Conservation (phyloP, 2,888 invertebrate genomes). For the Lasioglossum pauxillum region DNA sequence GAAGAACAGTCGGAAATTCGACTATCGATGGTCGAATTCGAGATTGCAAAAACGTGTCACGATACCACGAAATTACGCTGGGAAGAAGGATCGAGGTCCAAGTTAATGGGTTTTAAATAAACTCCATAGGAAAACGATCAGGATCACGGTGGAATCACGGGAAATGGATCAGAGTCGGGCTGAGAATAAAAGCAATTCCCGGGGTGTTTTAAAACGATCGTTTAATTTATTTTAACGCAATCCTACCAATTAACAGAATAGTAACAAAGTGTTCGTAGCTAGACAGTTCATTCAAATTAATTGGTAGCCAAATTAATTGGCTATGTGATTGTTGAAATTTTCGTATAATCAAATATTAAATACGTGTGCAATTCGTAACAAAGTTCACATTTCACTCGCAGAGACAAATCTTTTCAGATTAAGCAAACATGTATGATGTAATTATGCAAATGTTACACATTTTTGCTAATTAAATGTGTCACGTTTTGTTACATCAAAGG, state of each 20-base stretch:
- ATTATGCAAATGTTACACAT: not conserved
- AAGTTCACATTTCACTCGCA: not conserved
- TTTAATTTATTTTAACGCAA: not conserved
- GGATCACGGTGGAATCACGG: not conserved
- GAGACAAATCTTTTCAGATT: not conserved
- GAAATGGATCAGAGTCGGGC: not conserved
- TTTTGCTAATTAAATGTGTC: not conserved
- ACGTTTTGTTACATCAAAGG: not conserved
- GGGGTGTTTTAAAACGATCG: not conserved
- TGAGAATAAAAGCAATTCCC: not conserved
- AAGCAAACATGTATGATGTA: not conserved
- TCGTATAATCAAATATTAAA: not conserved
- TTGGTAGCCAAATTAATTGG: not conserved
- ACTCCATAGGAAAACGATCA: conserved; percentile 25
- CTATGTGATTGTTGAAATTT: not conserved
- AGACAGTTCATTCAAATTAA: not conserved
- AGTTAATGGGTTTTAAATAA: conserved; percentile 15
- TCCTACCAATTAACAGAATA: not conserved
- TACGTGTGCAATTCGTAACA: not conserved
- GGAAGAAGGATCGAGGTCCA: not conserved
- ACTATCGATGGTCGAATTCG: not conserved
- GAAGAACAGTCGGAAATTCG: not conserved
- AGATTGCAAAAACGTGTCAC: not conserved
- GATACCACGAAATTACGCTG: not conserved
- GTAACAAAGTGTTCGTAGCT: not conserved